Evolutionary conservation across 2,113 vertebrate genomes (phyloP).

Genomic region (Myotis lucifugus): DNA sequence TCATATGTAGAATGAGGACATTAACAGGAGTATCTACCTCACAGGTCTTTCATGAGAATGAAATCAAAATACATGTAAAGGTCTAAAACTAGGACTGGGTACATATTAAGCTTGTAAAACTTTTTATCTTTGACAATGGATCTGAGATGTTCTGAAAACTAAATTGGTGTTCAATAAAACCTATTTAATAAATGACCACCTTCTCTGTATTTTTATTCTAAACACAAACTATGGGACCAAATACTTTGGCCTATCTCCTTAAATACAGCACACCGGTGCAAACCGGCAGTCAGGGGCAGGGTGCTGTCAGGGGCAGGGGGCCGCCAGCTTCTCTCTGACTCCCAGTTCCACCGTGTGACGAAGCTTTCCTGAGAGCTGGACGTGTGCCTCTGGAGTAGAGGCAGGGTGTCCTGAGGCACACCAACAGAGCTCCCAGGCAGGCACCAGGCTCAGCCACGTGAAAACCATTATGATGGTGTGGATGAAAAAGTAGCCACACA

Average conservation of each 20-base stretch:
- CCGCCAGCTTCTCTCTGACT: neutral
- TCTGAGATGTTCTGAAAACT: neutral
- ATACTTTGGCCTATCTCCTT: neutral
- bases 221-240: neutral
- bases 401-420: neutral
- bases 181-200: neutral
- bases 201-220: neutral
- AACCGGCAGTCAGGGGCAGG: neutral
- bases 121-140: neutral
- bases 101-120: neutral
- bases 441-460: neutral
- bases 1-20: neutral
- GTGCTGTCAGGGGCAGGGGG: no score
- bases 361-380: neutral
- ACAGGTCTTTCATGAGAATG: neutral
- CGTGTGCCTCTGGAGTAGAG: accelerated
- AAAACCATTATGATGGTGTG: neutral
- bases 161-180: slow-evolving; percentile 60
- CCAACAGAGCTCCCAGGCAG: neutral
- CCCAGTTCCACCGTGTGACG: neutral
- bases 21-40: neutral
- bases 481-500: neutral
- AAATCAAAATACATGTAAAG: slow-evolving; percentile 14
- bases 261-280: neutral
- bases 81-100: neutral